Base-by-base conservation (phyloP, 37 sponge, comb jelly and placozoan genomes). In the Spongilla lacustris region DNA sequence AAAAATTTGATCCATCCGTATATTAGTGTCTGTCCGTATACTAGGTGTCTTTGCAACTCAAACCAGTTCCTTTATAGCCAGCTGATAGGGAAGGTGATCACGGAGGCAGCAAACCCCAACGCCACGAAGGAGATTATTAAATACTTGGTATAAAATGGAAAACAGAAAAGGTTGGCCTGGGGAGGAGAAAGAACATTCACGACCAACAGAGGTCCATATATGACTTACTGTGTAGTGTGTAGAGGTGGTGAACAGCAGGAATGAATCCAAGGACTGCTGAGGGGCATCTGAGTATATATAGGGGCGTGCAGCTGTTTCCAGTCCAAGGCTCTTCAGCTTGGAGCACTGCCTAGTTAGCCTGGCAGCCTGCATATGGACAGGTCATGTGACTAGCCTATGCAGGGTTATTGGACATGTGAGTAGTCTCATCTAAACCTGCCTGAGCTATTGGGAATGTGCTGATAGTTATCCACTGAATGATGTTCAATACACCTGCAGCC, bases 281-380 rank as follows among this genome's bases (percentile, higher is more conserved):
- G 91, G 82, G 14, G 88, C 88, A 23, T 88, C 88, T 12, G 71
- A n/a, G 77, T 90, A 94, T 73, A 84, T 50, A 67, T 87, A 94
- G 26, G 94, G 94, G 6, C 94, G 79, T 32, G 83, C 75, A 5
- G 85, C 81, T n/a, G 90, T 66, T 68, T 90, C 82, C 69, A 90
- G 70, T 19, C 94, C 94, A 3, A 94, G 76, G 2, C 81, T 75
- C 27, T 85, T 37, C 28, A 94, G 83, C 38, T 81, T 50, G 28
- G 41, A 68, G 41, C 91, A 90, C 24, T 67, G 38, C 21, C 80
- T 46, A 8, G 94, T 94, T 32, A 94, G 37, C 49, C 85, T 50
- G 24, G 85, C 68, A 67, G 91, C 94, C 94, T 94, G 78, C 31
- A 73, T 2, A 74, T 8, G 22, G 33, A 37, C 30, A 30, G 9